Evolutionary conservation across 2,113 vertebrate species (phyloP), one percentile per base, ranked within the genome.

Genomic region (Prunella fulvescens): DNA sequence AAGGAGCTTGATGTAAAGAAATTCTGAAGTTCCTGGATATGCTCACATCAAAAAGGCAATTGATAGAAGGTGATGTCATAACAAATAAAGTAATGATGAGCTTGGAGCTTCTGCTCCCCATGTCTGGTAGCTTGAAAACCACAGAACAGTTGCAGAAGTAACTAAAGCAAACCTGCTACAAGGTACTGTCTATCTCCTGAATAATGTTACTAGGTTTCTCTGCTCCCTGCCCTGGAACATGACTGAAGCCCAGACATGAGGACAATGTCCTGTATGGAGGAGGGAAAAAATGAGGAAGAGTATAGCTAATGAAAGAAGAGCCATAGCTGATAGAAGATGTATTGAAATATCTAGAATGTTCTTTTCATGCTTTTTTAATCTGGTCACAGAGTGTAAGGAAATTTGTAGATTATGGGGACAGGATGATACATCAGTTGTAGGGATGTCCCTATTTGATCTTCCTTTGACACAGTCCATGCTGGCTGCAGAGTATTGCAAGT

Each of bases 181-280:
- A 77, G 51, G 9, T 57, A 40, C 6, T 50, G n/a, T 15, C 74
- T 10, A 3, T 82, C 76, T 82, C 14, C 73, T 67, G 33, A 66
- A 20, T 57, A 65, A 47, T 2, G 1, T 70, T 35, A 51, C 28
- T 61, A 22, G 29, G 35, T 37, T 76, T 50, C 29, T 64, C 20
- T 31, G 24, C 42, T 61, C 28, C 66, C 28, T 89, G 29, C 8
- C 0, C 0, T 58, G 29, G 18, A 51, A n/a, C 3, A 1, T n/a
- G 53, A 25, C 31, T 53, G 56, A 86, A 79, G 13, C 25, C 23
- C 37, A 42, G 51, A 24, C 10, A 18, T 9, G 14, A 65, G n/a
- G 14, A 10, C 26, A 40, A 7, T 29, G 8, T n/a, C n/a, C n/a
- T n/a, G n/a, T 70, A 37, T 10, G 16, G 12, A 66, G 29, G 20